phyloP scores from a whole-genome alignment of 2,888 invertebrate genomes.

The Mythimna ferrago region DNA sequence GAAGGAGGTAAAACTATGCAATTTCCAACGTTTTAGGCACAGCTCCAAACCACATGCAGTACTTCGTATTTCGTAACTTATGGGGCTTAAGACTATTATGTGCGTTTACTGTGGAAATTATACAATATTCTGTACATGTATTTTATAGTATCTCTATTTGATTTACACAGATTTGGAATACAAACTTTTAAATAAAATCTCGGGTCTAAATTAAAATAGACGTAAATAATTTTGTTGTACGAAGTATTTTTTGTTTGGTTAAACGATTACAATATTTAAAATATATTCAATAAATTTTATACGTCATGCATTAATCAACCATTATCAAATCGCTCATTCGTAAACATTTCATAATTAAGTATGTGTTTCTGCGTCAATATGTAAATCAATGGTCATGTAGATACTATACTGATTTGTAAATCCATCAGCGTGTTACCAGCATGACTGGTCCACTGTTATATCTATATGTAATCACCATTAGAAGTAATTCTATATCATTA shows the following conservation, averaged over 20 bases:
- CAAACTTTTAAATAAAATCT: not conserved
- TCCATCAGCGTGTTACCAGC: not conserved
- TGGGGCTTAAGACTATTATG: constrained; percentile 3
- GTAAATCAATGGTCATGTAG: not conserved
- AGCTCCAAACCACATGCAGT: constrained; percentile 43
- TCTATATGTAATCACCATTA: not conserved
- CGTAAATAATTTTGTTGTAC: no score
- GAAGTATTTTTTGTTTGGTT: not conserved
- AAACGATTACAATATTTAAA: not conserved
- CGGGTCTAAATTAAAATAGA: no score
- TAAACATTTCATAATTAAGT: not conserved
- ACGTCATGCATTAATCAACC: not conserved
- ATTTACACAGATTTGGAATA: not conserved
- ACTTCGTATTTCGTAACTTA: constrained; percentile 35
- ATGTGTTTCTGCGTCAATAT: not conserved
- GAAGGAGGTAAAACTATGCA: constrained; percentile 16
- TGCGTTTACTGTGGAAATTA: not conserved
- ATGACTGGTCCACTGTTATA: not conserved
- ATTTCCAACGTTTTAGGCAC: constrained; percentile 41
- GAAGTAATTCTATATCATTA: constrained; percentile 10
- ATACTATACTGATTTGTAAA: constrained; percentile 3
- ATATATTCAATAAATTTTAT: not conserved
- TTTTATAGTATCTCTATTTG: not conserved
- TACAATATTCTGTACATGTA: constrained; percentile 1
- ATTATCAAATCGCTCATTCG: not conserved